A percentile compares a stretch with the other conserved stretches of the same genome.
Conservation (phyloP, 2,888 invertebrate genomes). For the Taenaris catops region DNA sequence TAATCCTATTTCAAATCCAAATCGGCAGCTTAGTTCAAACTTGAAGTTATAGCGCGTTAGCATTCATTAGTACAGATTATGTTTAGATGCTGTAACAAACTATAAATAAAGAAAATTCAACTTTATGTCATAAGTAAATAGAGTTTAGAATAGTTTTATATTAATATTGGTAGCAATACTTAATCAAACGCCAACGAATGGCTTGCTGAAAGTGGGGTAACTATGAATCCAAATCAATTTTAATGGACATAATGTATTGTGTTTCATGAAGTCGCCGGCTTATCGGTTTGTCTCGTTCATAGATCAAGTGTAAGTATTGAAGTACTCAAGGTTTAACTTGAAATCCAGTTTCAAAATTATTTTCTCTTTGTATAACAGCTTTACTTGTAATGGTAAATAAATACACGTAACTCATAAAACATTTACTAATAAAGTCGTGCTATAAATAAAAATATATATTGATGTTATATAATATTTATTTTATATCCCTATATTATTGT, state of each 20-base stretch:
- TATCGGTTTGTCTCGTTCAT: too few relatives aligned
- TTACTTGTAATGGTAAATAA: too few relatives aligned
- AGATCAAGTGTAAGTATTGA: too few relatives aligned
- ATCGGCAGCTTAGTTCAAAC: conserved; percentile 31
- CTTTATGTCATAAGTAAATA: conserved; percentile 10
- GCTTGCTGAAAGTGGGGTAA: conserved; percentile 23
- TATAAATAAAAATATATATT: too few relatives aligned
- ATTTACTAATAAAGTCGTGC: too few relatives aligned
- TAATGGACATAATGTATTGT: conserved; percentile 1
- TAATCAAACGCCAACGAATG: conserved; percentile 32
- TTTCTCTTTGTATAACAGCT: neutral
- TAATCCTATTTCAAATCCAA: conserved; percentile 32
- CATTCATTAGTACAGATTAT: conserved; percentile 33
- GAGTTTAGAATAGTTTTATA: conserved; percentile 15
- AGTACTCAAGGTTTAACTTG: too few relatives aligned
- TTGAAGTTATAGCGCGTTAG: conserved; percentile 31
- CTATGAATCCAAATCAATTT: conserved; percentile 8
- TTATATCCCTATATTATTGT: too few relatives aligned
- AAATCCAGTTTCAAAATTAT: neutral
- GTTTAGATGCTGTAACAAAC: conserved; percentile 18
- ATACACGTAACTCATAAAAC: too few relatives aligned
- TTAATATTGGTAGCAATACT: conserved; percentile 23
- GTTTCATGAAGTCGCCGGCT: neutral
- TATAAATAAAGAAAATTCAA: conserved; percentile 10
- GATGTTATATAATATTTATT: too few relatives aligned